phyloP scores from a whole-genome alignment of 2,888 invertebrate species.

The Lepidocyrtoides sp. region DNA sequence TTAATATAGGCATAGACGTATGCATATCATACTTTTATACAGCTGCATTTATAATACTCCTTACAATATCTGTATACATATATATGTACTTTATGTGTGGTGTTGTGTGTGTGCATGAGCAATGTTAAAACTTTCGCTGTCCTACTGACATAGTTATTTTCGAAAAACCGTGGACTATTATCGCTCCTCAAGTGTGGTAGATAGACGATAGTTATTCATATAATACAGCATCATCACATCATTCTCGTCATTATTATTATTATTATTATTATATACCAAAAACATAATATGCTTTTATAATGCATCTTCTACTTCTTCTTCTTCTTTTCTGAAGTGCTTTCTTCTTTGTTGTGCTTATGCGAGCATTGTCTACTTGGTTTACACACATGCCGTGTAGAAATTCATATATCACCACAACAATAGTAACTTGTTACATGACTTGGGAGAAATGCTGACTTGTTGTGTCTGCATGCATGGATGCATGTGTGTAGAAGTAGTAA shows the following conservation, averaged over 20 bases:
- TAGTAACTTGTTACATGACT: slow-evolving; percentile 7
- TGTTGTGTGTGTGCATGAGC: slow-evolving; percentile 78
- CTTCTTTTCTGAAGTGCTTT: slow-evolving; percentile 5
- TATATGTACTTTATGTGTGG: no score
- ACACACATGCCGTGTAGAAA: background rate
- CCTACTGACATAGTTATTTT: slow-evolving; percentile 85
- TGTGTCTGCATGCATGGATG: slow-evolving; percentile 29
- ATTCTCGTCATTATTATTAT: background rate
- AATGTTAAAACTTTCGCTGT: slow-evolving; percentile 85
- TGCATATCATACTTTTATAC: background rate
- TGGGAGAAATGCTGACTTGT: slow-evolving; percentile 22
- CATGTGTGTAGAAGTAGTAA: background rate
- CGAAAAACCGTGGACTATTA: slow-evolving; percentile 81
- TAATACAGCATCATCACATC: background rate
- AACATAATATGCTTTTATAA: background rate
- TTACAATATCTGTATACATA: background rate
- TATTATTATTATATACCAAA: background rate
- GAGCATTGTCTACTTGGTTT: background rate
- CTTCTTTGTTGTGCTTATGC: slow-evolving; percentile 3
- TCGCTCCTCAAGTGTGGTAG: slow-evolving; percentile 75
- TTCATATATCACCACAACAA: background rate
- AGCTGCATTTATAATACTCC: slow-evolving; percentile 1
- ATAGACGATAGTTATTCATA: slow-evolving; percentile 40
- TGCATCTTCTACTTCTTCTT: no score
- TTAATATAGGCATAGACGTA: no score